A percentile compares a stretch with the other conserved stretches of the same genome.
These are phyloP conservation scores for Pontoporia blainvillei DNA, from an alignment of 2,113 vertebrate species.

Conservation along the genomic window DNA sequence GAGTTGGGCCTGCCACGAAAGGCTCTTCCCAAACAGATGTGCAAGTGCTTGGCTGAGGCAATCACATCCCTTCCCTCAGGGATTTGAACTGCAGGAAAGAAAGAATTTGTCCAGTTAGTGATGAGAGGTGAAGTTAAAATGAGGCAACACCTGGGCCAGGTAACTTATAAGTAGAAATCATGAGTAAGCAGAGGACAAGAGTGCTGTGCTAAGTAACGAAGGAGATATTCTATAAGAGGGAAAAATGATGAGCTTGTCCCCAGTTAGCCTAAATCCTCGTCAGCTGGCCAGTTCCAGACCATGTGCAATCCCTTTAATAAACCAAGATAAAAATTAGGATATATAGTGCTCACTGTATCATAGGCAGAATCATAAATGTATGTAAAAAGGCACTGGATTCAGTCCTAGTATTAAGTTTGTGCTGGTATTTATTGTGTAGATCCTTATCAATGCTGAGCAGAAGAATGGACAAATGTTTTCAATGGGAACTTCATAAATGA, in stretches of 20 bases:
- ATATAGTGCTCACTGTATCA: neutral
- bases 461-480: constrained; percentile 7
- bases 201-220: neutral
- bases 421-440: neutral
- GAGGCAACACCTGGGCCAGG: neutral
- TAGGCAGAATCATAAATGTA: neutral
- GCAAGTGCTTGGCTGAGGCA: neutral
- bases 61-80: neutral
- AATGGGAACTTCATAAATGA: neutral
- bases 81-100: neutral
- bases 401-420: neutral
- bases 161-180: neutral
- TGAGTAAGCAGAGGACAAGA: neutral
- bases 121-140: neutral
- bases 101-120: neutral
- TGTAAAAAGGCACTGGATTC: neutral
- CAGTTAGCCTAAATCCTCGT: neutral
- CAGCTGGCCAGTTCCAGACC: neutral
- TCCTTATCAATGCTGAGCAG: neutral
- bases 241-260: neutral
- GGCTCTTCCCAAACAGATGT: neutral
- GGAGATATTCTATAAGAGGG: neutral
- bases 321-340: neutral
- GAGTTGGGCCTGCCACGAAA: rapidly evolving
- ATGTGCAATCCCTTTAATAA: neutral